Evolutionary conservation across 2,113 vertebrate genomes (phyloP).

Genomic region (Cygnus atratus): DNA sequence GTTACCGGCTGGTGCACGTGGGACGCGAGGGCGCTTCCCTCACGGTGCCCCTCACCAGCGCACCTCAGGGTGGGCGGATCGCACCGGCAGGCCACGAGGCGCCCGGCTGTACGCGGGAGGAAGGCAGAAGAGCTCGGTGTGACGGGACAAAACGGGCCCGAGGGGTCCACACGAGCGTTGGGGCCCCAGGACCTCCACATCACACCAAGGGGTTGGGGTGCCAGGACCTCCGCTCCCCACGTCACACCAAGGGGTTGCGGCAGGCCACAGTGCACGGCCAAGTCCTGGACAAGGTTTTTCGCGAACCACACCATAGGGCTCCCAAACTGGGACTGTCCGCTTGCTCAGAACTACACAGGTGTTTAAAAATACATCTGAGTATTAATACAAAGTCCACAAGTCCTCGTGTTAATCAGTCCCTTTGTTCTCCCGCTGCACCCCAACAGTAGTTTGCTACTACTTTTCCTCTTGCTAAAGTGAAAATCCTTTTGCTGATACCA

Average conservation of each 20-base stretch:
- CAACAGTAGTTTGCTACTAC: not conserved
- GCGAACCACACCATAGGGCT: accelerated
- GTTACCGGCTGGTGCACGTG: no score
- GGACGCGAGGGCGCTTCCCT: no score
- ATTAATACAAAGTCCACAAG: no score
- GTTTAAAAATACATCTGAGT: not conserved
- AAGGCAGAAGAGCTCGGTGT: no score
- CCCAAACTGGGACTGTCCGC: accelerated
- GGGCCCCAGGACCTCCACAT: no score
- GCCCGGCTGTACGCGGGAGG: no score
- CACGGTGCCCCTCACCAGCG: no score
- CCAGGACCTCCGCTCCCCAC: no score
- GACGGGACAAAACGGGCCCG: no score
- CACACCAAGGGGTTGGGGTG: not conserved
- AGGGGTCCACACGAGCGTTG: no score
- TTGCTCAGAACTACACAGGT: not conserved
- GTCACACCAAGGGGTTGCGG: not conserved
- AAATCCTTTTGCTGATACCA: not conserved
- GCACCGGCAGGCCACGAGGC: no score
- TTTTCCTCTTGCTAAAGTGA: not conserved
- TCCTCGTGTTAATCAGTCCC: not conserved
- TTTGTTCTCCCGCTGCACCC: not conserved
- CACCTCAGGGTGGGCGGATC: no score
- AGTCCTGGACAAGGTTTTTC: accelerated
- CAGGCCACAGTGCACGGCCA: accelerated